Base-by-base conservation (phyloP, 1,140 invertebrate species). In the Lethocerus indicus region DNA sequence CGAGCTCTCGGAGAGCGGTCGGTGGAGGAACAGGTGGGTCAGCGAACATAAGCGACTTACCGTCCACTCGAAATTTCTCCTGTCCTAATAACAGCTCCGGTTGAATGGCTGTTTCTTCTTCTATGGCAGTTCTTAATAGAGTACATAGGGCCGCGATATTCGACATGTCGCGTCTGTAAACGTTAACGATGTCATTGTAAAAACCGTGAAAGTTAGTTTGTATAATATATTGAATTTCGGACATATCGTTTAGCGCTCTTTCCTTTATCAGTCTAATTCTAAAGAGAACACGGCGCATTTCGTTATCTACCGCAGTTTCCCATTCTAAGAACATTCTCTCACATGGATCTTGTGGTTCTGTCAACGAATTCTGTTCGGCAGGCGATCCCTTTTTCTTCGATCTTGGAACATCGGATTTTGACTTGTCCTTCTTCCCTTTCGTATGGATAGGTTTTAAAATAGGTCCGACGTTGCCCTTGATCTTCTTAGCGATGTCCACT, bases 51-150 rank as follows among this genome's bases (percentile, higher is more conserved):
- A 52, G 28, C 9, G 25, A 40, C 1, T 27, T 16, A 66, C 4
- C 62, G 57, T 59, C 65, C 63, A 26, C 69, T 63, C 3, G 21
- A 23, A 49, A 51, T 67, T 46, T 60, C 52, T 72, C 68, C 14
- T 63, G 56, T 47, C 68, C 64, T 36, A 74, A 60, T 4, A 67
- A 48, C 37, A 74, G 55, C 49, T 58, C 63, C 53, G 68, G 65
- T 45, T 66, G 62, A 28, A 73, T 62, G 43, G 54, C 52, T 55
- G 54, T 61, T 35, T 66, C 68, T 41, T 64, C 60, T 63, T 77
- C 74, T 35, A 76, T 67, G 2, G 75, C 73, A 54, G 65, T 62
- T 54, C 65, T 63, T 32, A 78, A 63, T 40, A 73, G 65, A 40
- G 68, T 65, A 47, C 68, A 69, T 37, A 71, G 61, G 16, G 67